Conservation (phyloP, 2,113 vertebrate genomes). For the Scomber colias region DNA sequence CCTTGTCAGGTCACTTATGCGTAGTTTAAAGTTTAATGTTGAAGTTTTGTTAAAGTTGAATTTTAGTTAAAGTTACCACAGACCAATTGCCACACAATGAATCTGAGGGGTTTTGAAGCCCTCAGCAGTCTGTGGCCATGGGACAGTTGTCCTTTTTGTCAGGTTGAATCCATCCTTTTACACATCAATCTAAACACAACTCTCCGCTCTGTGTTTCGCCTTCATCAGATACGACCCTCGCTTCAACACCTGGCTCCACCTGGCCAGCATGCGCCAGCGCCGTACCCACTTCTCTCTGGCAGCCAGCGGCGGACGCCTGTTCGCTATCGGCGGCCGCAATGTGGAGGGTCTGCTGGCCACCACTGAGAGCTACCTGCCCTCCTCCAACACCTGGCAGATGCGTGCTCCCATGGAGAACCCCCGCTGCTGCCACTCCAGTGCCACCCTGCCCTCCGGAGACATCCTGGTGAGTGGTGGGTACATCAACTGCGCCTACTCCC, state of each 20-base stretch:
- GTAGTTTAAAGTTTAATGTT: no score
- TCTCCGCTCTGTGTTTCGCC: background rate
- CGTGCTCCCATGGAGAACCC: slow-evolving; percentile 85
- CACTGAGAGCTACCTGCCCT: slow-evolving; percentile 87
- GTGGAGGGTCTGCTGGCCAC: slow-evolving; percentile 85
- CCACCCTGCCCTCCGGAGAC: slow-evolving; percentile 81
- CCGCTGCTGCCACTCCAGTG: slow-evolving; percentile 88
- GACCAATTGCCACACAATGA: no score
- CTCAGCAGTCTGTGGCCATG: no score
- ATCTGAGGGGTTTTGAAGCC: no score
- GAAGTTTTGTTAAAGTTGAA: no score
- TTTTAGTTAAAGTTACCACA: no score
- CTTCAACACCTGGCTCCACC: slow-evolving; percentile 90
- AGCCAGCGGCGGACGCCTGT: slow-evolving; percentile 85
- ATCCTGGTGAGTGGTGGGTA: slow-evolving; percentile 88
- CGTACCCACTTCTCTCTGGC: slow-evolving; percentile 90
- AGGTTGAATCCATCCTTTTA: no score
- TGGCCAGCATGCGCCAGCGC: slow-evolving; percentile 88
- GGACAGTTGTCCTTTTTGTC: no score
- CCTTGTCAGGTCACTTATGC: no score
- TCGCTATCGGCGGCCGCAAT: slow-evolving; percentile 86
- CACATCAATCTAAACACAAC: background rate
- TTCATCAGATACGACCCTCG: slow-evolving; percentile 86
- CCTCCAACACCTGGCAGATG: slow-evolving; percentile 87
- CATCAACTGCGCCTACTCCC: slow-evolving; percentile 88